phyloP scores from a whole-genome alignment of 2,888 invertebrate genomes.

The Thyatira batis region DNA sequence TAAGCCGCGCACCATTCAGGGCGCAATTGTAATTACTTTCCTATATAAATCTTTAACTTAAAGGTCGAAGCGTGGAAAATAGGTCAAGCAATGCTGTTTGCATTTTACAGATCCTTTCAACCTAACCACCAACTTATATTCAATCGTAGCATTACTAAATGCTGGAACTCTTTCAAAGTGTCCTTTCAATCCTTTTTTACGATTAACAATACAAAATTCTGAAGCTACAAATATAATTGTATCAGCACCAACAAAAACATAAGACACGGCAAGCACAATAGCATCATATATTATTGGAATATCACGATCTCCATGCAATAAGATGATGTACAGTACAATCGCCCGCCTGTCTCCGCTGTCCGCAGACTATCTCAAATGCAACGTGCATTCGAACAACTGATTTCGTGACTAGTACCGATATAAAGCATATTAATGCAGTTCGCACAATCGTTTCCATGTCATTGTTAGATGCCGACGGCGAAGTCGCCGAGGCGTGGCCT shows the following conservation, averaged over 20 bases:
- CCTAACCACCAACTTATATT: not conserved
- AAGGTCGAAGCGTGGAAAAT: too few relatives aligned
- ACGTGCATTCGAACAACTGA: slow-evolving; percentile 32
- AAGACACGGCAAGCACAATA: not conserved
- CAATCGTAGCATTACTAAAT: too few relatives aligned
- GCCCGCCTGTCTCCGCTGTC: slow-evolving; percentile 18
- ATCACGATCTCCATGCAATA: slow-evolving; percentile 30
- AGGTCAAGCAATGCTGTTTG: too few relatives aligned
- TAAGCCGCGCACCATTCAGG: too few relatives aligned
- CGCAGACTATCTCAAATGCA: slow-evolving; percentile 25
- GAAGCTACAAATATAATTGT: not conserved
- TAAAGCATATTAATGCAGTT: slow-evolving; percentile 40
- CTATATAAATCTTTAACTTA: too few relatives aligned
- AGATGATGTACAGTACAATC: slow-evolving; percentile 34
- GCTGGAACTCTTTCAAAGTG: too few relatives aligned
- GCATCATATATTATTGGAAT: slow-evolving; percentile 20
- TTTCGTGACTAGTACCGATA: slow-evolving; percentile 44
- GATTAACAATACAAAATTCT: not conserved
- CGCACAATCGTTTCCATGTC: slow-evolving; percentile 55
- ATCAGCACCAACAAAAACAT: slow-evolving; percentile 1
- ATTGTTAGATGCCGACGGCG: slow-evolving; percentile 41
- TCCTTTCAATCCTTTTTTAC: not conserved
- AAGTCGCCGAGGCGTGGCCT: slow-evolving; percentile 56
- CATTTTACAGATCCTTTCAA: too few relatives aligned
- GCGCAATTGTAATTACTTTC: too few relatives aligned